These are phyloP conservation scores for Macrotus californicus DNA, from an alignment of 2,113 vertebrate genomes.

Conservation along the genomic window DNA sequence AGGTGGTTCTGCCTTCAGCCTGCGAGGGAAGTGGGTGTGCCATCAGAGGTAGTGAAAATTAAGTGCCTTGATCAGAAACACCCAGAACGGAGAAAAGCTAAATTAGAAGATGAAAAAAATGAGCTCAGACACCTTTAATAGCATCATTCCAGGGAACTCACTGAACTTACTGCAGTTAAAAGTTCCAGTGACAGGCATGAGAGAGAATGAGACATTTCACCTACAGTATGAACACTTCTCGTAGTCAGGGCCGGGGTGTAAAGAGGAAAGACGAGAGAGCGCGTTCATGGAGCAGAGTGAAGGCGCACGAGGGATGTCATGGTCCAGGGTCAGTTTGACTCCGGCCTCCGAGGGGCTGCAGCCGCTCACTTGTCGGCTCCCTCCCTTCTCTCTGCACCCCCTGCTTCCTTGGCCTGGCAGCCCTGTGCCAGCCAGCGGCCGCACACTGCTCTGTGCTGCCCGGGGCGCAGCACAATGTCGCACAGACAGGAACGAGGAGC, in stretches of 20 bases:
- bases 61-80: conserved; percentile 30
- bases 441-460: neutral
- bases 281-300: neutral
- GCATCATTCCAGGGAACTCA: conserved; percentile 41
- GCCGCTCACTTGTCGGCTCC: neutral
- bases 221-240: neutral
- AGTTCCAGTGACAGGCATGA: neutral
- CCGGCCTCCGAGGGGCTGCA: neutral
- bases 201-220: neutral
- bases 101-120: neutral
- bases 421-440: neutral
- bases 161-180: conserved; percentile 33
- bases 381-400: neutral
- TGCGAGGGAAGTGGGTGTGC: neutral
- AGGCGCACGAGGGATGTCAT: neutral
- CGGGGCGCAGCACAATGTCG: neutral
- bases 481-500: neutral
- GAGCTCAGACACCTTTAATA: conserved; percentile 20
- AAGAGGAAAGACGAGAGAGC: neutral
- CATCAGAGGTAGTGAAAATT: conserved; percentile 19
- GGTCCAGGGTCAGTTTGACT: neutral
- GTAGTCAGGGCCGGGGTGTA: neutral
- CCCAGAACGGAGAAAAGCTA: conserved; percentile 4
- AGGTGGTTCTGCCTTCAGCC: neutral
- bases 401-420: neutral